Base-by-base conservation (phyloP, 2,113 vertebrate genomes). In the Alces alces region DNA sequence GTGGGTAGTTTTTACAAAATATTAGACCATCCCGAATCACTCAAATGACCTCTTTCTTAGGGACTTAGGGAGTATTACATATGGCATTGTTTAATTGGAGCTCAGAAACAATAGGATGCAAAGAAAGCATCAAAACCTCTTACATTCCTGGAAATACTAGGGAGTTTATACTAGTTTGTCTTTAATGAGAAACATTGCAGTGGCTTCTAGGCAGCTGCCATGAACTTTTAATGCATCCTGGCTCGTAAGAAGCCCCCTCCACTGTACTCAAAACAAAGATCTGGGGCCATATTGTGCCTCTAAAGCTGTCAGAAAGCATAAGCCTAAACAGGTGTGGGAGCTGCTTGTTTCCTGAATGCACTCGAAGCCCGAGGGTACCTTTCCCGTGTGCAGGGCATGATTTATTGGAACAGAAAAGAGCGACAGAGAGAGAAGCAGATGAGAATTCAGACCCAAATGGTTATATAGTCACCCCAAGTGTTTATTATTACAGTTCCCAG, bases 151-250 rank as follows among this genome's bases (percentile, higher is more conserved):
- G 93, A 98, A 96, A 94, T 43, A 39, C 30, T 61, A 23, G 7
- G 60, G 57, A 73, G 50, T 45, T 91, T 61, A 85, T 97, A 82
- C 90, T 16, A 92, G 61, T 47, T 82, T 9, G 10, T 76, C 73
- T 90, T 76, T 92, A 58, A 95, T 91, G 11, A 90, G 36, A 97
- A 97, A 78, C 92, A 86, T 5, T 58, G 47, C 73, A 93, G 16
- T 90, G 84, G 93, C 95, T 97, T 94, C 95, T 97, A 95, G 97
- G 96, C 0, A 4, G 94, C 90, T 57, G 66, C 87, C 66, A 33
- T 94, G 79, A 98, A 93, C 87, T 85, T 95, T 96, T 78, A 97
- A 98, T 97, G 85, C 55, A 66, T 89, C 27, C 33, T 88, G 89
- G 89, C 83, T 95, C 89, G 57, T 93, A 95, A 96, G 61, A 93